Evolutionary conservation across 23 tunicate species (phyloP).

Genomic region (Pegea sp.): DNA sequence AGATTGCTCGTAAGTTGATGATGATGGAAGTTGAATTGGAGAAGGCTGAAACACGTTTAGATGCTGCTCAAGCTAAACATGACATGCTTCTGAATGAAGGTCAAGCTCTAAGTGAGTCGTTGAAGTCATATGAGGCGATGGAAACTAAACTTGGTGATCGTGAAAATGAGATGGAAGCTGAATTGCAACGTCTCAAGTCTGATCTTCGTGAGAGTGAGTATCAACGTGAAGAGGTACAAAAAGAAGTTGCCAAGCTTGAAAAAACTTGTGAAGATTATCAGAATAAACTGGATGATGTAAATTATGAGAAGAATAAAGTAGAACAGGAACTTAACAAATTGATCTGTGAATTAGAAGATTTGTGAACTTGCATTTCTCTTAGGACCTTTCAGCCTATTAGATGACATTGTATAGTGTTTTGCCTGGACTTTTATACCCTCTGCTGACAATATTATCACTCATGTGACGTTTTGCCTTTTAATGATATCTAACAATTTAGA

Average conservation of each 20-base stretch:
- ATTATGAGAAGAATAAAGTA: neutral
- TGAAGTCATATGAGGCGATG: neutral
- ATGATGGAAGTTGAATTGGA: conserved; percentile 23
- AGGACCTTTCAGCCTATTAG: no score
- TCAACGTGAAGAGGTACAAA: neutral
- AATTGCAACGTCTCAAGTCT: neutral
- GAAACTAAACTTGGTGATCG: neutral
- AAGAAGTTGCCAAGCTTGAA: neutral
- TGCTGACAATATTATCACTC: no score
- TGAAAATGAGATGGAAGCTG: neutral
- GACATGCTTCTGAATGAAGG: neutral
- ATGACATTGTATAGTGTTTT: no score
- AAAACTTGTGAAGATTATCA: neutral
- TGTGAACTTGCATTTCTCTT: neutral
- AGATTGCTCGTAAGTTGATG: conserved; percentile 7
- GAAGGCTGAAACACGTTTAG: conserved; percentile 14
- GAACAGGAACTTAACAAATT: neutral
- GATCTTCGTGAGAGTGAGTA: neutral
- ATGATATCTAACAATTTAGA: no score
- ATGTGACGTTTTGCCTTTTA: no score
- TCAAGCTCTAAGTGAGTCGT: neutral
- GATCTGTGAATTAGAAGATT: neutral
- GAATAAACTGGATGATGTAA: neutral
- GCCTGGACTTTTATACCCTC: no score
- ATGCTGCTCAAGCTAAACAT: neutral